phyloP scores from a whole-genome alignment of 2,797 vertebrate genomes.

The Cyprinodon diabolis region DNA sequence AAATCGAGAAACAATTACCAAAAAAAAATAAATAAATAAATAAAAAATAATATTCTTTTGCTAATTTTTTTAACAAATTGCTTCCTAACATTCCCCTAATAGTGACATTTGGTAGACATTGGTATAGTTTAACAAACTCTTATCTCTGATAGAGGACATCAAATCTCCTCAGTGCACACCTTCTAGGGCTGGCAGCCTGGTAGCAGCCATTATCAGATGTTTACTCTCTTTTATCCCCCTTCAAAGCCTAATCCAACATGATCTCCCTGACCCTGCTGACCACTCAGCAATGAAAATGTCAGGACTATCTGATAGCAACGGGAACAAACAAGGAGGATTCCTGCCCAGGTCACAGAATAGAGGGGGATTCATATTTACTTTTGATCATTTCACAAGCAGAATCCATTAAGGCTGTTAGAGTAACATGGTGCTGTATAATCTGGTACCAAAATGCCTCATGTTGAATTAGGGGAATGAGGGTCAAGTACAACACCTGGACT shows the following conservation, averaged over 20 bases:
- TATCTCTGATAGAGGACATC: neutral
- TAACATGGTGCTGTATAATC: conserved; percentile 25
- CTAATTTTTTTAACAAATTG: no score
- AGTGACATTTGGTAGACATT: no score
- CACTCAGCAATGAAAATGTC: conserved; percentile 9
- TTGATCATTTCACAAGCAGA: conserved; percentile 11
- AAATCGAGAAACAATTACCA: no score
- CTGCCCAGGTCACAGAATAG: conserved; percentile 22
- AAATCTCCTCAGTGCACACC: neutral
- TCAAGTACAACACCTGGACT: neutral
- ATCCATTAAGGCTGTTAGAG: conserved; percentile 8
- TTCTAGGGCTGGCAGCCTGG: neutral
- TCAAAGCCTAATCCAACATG: conserved; percentile 21
- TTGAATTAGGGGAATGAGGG: no score
- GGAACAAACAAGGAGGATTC: conserved; percentile 50
- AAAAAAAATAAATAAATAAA: no score
- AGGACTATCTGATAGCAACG: neutral
- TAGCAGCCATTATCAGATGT: conserved; percentile 21
- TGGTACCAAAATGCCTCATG: neutral
- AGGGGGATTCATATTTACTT: conserved; percentile 15
- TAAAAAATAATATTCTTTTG: no score
- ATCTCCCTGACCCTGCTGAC: conserved; percentile 28
- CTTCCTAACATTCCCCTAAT: no score
- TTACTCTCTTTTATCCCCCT: conserved; percentile 23
- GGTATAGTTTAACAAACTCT: no score